phyloP scores from a whole-genome alignment of 2,888 invertebrate species.

The Crepidodera aurea region DNA sequence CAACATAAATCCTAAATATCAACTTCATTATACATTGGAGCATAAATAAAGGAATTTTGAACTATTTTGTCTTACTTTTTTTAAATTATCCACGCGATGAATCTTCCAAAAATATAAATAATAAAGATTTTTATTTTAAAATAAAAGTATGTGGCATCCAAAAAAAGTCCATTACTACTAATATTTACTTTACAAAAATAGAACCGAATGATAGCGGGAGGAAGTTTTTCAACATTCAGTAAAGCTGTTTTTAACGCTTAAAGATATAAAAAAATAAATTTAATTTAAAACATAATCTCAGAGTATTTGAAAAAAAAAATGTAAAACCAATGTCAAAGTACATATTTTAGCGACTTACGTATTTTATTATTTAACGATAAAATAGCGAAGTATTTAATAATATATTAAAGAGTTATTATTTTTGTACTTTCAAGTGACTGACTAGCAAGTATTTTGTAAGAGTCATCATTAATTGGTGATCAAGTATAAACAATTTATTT shows the following conservation, averaged over 20 bases:
- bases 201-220: background rate
- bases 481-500: no score
- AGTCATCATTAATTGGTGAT: no score
- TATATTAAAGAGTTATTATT: background rate
- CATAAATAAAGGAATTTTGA: no score
- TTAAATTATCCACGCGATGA: no score
- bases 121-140: no score
- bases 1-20: no score
- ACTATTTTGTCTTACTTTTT: no score
- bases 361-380: background rate
- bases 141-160: no score
- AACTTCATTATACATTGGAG: no score
- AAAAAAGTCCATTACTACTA: no score
- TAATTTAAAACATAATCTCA: constrained; percentile 4
- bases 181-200: background rate
- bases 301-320: constrained; percentile 1
- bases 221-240: background rate
- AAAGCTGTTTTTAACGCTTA: background rate
- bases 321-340: constrained; percentile 25
- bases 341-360: constrained; percentile 3
- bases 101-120: no score
- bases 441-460: background rate
- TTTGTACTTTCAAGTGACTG: background rate
- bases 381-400: no score
- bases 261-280: background rate